Conservation (phyloP, 2,888 invertebrate genomes). For the Synergus laeviventris region DNA sequence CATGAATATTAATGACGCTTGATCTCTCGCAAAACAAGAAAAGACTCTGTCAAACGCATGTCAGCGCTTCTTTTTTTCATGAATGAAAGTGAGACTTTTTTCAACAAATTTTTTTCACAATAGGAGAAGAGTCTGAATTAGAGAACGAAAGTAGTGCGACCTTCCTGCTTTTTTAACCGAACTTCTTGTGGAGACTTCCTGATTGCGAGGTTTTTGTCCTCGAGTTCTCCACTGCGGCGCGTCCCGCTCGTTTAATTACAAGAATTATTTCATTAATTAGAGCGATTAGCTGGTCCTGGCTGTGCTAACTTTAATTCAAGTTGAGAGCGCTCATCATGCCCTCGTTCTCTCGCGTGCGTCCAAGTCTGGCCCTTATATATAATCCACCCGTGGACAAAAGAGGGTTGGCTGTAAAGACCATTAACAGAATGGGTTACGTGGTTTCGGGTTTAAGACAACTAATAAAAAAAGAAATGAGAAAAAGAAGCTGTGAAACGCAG, state of each 20-base stretch:
- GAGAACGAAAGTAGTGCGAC: neutral
- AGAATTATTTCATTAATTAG: slow-evolving; percentile 63
- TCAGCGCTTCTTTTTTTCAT: slow-evolving; percentile 39
- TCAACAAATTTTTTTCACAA: slow-evolving; percentile 9
- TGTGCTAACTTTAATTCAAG: slow-evolving; percentile 10
- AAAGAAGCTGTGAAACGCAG: slow-evolving; percentile 38
- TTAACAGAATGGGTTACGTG: slow-evolving; percentile 65
- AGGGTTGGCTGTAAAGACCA: slow-evolving; percentile 63
- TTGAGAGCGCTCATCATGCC: slow-evolving; percentile 10
- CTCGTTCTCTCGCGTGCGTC: slow-evolving; percentile 22
- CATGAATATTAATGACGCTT: slow-evolving; percentile 36
- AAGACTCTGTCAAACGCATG: slow-evolving; percentile 15
- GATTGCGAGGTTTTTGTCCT: neutral
- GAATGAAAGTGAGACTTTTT: slow-evolving; percentile 31
- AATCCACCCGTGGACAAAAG: slow-evolving; percentile 54
- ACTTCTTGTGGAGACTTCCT: neutral
- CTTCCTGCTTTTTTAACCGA: neutral
- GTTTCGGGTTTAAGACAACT: slow-evolving; percentile 37
- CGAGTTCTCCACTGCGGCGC: neutral
- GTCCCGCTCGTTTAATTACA: slow-evolving; percentile 61
- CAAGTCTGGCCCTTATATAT: slow-evolving; percentile 46
- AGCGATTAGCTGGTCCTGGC: slow-evolving; percentile 13
- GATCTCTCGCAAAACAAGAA: slow-evolving; percentile 29
- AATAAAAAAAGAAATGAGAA: slow-evolving; percentile 48
- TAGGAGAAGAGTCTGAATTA: neutral